phyloP scores from a whole-genome alignment of 1,140 invertebrate species.

The Drosophila nannoptera region DNA sequence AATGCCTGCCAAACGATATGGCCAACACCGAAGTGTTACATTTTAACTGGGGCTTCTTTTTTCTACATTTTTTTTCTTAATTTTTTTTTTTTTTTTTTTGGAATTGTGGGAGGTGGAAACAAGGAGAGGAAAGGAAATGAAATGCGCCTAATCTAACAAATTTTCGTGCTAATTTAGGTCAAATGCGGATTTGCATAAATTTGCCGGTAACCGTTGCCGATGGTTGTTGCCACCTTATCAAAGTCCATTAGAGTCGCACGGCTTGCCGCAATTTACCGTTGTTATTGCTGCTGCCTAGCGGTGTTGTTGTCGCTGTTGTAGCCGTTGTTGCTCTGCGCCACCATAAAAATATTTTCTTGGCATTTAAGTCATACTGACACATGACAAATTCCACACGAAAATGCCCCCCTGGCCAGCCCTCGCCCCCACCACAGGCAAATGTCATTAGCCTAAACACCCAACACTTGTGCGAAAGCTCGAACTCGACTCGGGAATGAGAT shows the following conservation, averaged over 20 bases:
- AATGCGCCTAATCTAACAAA: conserved; percentile 74
- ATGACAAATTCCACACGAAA: conserved; percentile 74
- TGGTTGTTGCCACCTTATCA: conserved; percentile 69
- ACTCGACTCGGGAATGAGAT: conserved; percentile 26
- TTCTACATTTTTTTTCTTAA: conserved; percentile 1
- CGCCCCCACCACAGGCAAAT: conserved; percentile 43
- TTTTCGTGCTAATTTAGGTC: conserved; percentile 76
- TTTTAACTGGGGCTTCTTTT: conserved; percentile 21
- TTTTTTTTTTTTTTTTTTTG: too few species aligned
- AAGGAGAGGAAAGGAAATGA: conserved; percentile 64
- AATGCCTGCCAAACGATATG: conserved; percentile 1
- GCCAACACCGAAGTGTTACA: conserved; percentile 17
- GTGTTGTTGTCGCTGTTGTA: conserved; percentile 4
- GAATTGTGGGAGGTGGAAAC: too few species aligned
- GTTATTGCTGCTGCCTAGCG: conserved; percentile 12
- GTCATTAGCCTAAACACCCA: conserved; percentile 73
- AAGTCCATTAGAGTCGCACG: conserved; percentile 65
- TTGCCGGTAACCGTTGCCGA: conserved; percentile 39
- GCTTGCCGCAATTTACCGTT: conserved; percentile 49
- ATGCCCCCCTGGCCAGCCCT: conserved; percentile 33
- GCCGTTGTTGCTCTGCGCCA: not conserved
- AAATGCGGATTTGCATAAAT: conserved; percentile 76
- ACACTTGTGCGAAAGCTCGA: conserved; percentile 46
- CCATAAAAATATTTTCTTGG: conserved; percentile 60
- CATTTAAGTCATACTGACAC: conserved; percentile 75